phyloP scores from a whole-genome alignment of 2,888 invertebrate species.

The Sesamia inferens region DNA sequence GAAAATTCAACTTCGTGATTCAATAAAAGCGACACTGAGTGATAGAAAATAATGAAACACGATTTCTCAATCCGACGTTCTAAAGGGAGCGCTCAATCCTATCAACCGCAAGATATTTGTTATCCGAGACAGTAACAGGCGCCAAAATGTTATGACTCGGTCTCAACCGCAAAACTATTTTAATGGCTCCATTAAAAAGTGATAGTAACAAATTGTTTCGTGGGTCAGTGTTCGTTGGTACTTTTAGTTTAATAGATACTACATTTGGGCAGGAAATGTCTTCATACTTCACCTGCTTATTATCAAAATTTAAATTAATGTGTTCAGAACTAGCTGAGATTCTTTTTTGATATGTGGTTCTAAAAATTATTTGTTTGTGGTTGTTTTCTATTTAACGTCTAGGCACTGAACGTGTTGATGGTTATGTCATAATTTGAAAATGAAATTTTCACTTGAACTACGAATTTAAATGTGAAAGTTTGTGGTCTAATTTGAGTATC shows the following conservation, averaged over 20 bases:
- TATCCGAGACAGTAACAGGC: slow-evolving; percentile 76
- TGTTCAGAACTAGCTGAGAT: slow-evolving; percentile 50
- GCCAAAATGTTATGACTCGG: slow-evolving; percentile 82
- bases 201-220: slow-evolving; percentile 86
- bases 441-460: too few relatives aligned
- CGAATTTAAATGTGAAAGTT: slow-evolving; percentile 47
- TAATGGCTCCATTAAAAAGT: slow-evolving; percentile 87
- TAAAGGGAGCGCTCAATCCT: slow-evolving; percentile 70
- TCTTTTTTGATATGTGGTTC: slow-evolving; percentile 50
- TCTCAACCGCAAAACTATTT: slow-evolving; percentile 85
- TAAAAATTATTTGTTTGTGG: slow-evolving; percentile 41
- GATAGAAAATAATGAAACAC: slow-evolving; percentile 74
- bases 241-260: slow-evolving; percentile 67
- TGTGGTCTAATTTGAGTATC: slow-evolving; percentile 12
- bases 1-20: slow-evolving; percentile 67
- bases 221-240: slow-evolving; percentile 70
- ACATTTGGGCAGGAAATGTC: slow-evolving; percentile 75
- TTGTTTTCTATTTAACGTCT: slow-evolving; percentile 40
- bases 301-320: slow-evolving; percentile 70
- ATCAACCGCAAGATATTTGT: slow-evolving; percentile 84
- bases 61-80: slow-evolving; percentile 77
- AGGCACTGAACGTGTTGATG: slow-evolving; percentile 14
- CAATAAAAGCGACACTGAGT: slow-evolving; percentile 68
- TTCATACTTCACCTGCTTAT: slow-evolving; percentile 71
- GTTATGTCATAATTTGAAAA: slow-evolving; percentile 29